A percentile compares a stretch with the other conserved stretches of the same genome.
phyloP scores from a whole-genome alignment of 2,888 invertebrate species.

The Neoitamus cyanurus region DNA sequence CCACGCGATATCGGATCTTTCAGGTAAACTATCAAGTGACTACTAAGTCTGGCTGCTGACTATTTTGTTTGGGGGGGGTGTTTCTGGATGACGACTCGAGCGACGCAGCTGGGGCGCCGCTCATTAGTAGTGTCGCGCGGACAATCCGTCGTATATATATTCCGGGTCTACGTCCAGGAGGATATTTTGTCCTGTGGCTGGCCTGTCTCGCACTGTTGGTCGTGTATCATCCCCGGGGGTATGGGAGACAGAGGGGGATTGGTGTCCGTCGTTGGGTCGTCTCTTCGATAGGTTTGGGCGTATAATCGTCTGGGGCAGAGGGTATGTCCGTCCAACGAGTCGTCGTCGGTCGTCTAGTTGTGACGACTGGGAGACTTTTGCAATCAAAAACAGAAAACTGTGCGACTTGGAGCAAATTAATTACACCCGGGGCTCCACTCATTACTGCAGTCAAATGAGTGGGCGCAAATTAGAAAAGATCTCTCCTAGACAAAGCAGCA shows the following conservation, averaged over 20 bases:
- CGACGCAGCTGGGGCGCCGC: not conserved
- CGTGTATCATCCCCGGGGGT: no score
- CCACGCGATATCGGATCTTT: not conserved
- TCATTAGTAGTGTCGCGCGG: not conserved
- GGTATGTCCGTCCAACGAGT: no score
- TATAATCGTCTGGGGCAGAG: not conserved
- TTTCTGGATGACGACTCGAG: not conserved
- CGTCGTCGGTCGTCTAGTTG: not conserved
- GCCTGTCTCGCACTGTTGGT: no score
- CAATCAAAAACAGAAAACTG: not conserved
- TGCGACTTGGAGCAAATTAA: constrained; percentile 2
- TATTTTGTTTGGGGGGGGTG: not conserved
- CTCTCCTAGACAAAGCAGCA: not conserved
- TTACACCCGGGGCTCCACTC: not conserved
- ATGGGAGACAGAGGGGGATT: not conserved
- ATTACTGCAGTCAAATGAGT: constrained; percentile 30
- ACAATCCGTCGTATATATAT: no score
- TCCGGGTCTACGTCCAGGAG: not conserved
- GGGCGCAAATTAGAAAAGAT: not conserved
- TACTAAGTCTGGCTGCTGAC: not conserved
- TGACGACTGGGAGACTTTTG: not conserved
- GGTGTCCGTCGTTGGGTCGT: not conserved
- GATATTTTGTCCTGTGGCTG: not conserved
- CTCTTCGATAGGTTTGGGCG: not conserved
- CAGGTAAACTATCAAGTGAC: not conserved